Percentiles rank a stretch among this genome's conserved stretches.
These are phyloP conservation scores for Gymnodraco acuticeps DNA, from an alignment of 2,797 vertebrate species.

Conservation along the genomic window DNA sequence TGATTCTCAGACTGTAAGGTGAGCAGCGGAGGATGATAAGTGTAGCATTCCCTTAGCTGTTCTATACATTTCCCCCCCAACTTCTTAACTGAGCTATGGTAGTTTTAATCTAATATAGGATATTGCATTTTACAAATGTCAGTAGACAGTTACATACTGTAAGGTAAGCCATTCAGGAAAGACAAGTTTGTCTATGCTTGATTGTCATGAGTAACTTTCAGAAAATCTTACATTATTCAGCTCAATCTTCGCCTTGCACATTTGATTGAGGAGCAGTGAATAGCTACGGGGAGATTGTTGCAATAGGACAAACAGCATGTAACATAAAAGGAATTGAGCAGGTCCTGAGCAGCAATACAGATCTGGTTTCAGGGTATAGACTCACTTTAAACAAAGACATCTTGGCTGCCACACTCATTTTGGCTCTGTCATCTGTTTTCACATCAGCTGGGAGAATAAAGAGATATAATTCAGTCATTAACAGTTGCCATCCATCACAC, in stretches of 20 bases:
- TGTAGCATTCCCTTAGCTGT: neutral
- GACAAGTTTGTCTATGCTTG: neutral
- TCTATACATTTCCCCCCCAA: slow-evolving; percentile 8
- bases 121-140: neutral
- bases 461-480: slow-evolving; percentile 29
- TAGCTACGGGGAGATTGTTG: slow-evolving; percentile 17
- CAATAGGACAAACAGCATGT: slow-evolving; percentile 20
- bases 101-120: neutral
- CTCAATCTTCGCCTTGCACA: neutral
- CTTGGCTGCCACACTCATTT: slow-evolving; percentile 89
- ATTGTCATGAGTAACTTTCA: neutral
- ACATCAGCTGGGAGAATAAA: slow-evolving; percentile 76
- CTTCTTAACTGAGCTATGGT: neutral
- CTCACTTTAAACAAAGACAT: slow-evolving; percentile 90
- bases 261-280: neutral
- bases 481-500: neutral
- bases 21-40: slow-evolving; percentile 44
- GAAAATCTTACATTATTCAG: neutral
- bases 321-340: slow-evolving; percentile 16
- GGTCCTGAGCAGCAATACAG: slow-evolving; percentile 27
- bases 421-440: slow-evolving; percentile 86
- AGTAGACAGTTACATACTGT: neutral
- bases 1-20: slow-evolving; percentile 39
- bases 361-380: slow-evolving; percentile 47
- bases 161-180: neutral